Conservation (phyloP, 1,140 invertebrate genomes). For the Thalassaphorura encarpata region DNA sequence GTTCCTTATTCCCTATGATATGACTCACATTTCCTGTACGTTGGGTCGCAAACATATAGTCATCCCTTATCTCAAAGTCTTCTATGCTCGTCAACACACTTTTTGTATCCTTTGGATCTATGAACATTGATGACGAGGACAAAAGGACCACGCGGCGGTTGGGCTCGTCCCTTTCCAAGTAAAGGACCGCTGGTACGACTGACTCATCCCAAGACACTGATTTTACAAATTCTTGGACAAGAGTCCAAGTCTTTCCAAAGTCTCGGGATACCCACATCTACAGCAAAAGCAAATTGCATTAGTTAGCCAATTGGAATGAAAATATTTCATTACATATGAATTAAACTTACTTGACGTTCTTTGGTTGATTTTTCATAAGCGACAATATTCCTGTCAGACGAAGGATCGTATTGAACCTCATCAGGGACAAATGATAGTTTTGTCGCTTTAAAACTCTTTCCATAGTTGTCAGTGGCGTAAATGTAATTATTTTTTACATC, state of each 20-base stretch:
- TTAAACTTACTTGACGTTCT: slow-evolving; percentile 50
- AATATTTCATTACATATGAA: slow-evolving; percentile 2
- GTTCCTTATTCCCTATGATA: slow-evolving; percentile 8
- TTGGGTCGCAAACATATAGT: slow-evolving; percentile 74
- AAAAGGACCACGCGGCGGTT: slow-evolving; percentile 50
- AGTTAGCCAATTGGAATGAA: background rate
- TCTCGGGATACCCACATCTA: slow-evolving; percentile 66
- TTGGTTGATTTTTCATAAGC: slow-evolving; percentile 62
- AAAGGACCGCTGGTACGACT: slow-evolving; percentile 44
- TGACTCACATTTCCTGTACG: slow-evolving; percentile 38
- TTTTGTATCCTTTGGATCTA: slow-evolving; percentile 36
- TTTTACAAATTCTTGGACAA: slow-evolving; percentile 61
- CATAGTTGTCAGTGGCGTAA: slow-evolving; percentile 65
- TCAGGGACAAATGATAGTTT: slow-evolving; percentile 61
- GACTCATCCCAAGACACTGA: slow-evolving; percentile 55
- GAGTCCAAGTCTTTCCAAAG: slow-evolving; percentile 58
- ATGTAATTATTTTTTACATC: slow-evolving; percentile 65
- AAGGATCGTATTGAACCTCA: slow-evolving; percentile 61
- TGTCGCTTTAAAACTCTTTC: slow-evolving; percentile 49
- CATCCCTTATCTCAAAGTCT: slow-evolving; percentile 69
- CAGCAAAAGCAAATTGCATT: slow-evolving; percentile 29
- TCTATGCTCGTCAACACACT: slow-evolving; percentile 56
- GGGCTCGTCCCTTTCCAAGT: slow-evolving; percentile 59
- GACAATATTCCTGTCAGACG: slow-evolving; percentile 47
- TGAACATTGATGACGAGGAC: slow-evolving; percentile 42